These are phyloP conservation scores for Chironomus striatipennis DNA, from an alignment of 1,140 invertebrate genomes.

Conservation along the genomic window DNA sequence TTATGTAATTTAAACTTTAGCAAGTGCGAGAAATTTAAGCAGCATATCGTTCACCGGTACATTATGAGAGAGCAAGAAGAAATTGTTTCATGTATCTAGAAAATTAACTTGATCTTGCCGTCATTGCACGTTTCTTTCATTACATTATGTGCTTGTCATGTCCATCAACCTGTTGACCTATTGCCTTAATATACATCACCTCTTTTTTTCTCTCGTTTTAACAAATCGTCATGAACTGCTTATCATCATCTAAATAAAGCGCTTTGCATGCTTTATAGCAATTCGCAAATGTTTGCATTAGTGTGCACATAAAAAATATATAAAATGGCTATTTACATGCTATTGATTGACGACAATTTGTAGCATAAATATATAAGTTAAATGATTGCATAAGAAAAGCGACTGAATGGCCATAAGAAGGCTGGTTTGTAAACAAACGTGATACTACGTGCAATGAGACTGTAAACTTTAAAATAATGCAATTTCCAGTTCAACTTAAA, in stretches of 20 bases:
- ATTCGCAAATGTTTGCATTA: neutral
- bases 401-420: neutral
- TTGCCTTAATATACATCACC: neutral
- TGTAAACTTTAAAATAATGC: too few species aligned
- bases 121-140: neutral
- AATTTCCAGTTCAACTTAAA: too few species aligned
- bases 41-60: neutral
- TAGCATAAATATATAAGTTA: conserved; percentile 15
- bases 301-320: neutral
- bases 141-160: neutral
- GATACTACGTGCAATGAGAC: too few species aligned
- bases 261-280: neutral
- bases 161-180: conserved; percentile 6
- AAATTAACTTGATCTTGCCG: neutral
- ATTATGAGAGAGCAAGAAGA: neutral
- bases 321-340: neutral
- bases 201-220: neutral
- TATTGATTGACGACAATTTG: neutral
- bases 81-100: too few species aligned
- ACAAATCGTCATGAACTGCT: neutral
- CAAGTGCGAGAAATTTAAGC: neutral
- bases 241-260: neutral
- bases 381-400: conserved; percentile 1
- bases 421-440: too few species aligned
- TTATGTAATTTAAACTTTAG: neutral